These are phyloP conservation scores for Catagonus wagneri DNA, from an alignment of 2,113 vertebrate species.

Conservation along the genomic window DNA sequence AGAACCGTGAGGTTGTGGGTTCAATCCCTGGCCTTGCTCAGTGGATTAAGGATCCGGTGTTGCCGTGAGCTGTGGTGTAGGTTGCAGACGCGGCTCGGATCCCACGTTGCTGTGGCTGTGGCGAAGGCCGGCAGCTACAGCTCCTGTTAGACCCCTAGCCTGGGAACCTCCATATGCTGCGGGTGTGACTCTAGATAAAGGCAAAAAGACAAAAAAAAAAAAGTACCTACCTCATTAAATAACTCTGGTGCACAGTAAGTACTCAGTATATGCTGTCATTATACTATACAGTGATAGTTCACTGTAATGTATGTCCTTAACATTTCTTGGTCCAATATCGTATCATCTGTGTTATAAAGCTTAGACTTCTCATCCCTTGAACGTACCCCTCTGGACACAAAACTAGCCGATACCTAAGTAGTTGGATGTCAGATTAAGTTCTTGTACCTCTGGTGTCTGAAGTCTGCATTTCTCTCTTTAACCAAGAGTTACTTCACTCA, in stretches of 20 bases:
- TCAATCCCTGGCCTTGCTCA: too few species aligned
- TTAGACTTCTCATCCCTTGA: slow-evolving; percentile 13
- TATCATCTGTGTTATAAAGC: slow-evolving; percentile 21
- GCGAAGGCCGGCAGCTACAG: too few species aligned
- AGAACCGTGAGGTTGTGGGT: too few species aligned
- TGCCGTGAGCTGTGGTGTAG: too few species aligned
- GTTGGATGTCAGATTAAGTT: background rate
- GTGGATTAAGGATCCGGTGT: too few species aligned
- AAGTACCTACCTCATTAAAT: slow-evolving; percentile 7
- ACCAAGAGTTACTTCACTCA: background rate
- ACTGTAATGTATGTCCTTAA: slow-evolving; percentile 11
- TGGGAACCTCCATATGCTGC: too few species aligned
- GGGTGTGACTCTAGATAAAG: too few species aligned
- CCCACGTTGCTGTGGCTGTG: too few species aligned
- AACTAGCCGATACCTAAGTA: background rate
- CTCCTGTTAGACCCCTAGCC: too few species aligned
- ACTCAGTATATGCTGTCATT: background rate
- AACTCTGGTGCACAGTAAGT: background rate
- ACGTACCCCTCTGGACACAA: background rate
- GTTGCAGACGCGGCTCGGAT: too few species aligned
- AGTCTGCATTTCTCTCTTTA: slow-evolving; percentile 40
- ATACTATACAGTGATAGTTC: background rate
- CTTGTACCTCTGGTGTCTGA: background rate
- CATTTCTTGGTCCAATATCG: background rate
- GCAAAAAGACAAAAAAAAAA: too few species aligned